These are phyloP conservation scores for Tarsius wallacei DNA, from an alignment of 2,797 vertebrate species.

Conservation along the genomic window DNA sequence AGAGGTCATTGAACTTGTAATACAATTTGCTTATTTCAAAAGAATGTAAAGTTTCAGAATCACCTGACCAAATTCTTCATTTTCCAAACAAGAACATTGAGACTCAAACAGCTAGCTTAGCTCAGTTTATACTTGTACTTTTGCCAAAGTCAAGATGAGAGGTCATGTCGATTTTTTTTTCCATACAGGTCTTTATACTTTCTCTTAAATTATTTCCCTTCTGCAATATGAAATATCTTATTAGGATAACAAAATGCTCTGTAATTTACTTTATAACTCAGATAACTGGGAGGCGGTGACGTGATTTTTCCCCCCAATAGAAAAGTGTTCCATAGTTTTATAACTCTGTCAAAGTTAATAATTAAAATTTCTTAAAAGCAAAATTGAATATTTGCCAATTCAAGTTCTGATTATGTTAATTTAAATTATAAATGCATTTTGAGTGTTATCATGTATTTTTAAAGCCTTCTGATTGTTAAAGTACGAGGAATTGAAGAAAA, in stretches of 20 bases:
- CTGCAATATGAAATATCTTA: background rate
- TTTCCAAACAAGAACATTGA: constrained; percentile 68
- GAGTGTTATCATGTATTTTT: constrained; percentile 84
- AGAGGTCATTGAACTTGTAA: constrained; percentile 68
- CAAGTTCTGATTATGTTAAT: constrained; percentile 89
- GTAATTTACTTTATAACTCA: constrained; percentile 1
- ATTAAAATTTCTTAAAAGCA: constrained; percentile 89
- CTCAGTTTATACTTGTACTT: background rate
- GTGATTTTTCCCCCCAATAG: constrained; percentile 36
- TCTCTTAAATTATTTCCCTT: background rate
- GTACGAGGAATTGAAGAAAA: constrained; percentile 81
- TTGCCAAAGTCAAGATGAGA: background rate
- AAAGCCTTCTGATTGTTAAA: constrained; percentile 86
- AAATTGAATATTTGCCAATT: constrained; percentile 88
- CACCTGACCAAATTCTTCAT: constrained; percentile 69
- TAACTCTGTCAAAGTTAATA: constrained; percentile 85
- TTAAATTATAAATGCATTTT: constrained; percentile 89
- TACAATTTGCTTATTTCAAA: constrained; percentile 70
- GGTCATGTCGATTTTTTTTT: background rate
- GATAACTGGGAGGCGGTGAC: constrained; percentile 60
- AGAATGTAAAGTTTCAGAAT: constrained; percentile 76
- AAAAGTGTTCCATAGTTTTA: constrained; percentile 85
- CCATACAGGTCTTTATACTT: background rate
- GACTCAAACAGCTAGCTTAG: background rate
- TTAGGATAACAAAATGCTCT: background rate